Percentiles rank a stretch among this genome's conserved stretches.
These are phyloP conservation scores for Micrastur ruficollis DNA, from an alignment of 2,797 vertebrate species.

Conservation along the genomic window DNA sequence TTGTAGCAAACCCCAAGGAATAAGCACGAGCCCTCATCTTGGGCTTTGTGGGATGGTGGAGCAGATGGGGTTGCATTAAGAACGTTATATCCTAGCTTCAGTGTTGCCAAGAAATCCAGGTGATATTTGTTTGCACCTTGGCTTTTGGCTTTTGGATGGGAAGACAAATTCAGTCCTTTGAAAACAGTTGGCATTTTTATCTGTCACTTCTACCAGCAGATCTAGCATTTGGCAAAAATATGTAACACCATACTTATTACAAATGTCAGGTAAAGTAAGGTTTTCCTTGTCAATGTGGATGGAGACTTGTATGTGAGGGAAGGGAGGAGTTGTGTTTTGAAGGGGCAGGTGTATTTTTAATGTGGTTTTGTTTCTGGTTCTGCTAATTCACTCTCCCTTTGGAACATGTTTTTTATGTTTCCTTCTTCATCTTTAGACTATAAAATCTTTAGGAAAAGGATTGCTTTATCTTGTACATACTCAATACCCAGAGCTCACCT, in stretches of 20 bases:
- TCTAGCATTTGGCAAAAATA: not conserved
- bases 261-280: not conserved
- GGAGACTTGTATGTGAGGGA: not conserved
- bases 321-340: not conserved
- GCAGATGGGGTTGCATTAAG: not conserved
- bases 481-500: not conserved
- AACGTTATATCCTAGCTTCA: not conserved
- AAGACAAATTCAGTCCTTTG: not conserved
- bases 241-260: not conserved
- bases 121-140: not conserved
- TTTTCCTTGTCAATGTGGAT: not conserved
- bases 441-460: not conserved
- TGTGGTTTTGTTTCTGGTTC: not conserved
- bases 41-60: not conserved
- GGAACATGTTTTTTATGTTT: not conserved
- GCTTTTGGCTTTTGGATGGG: not conserved
- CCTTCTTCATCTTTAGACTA: not conserved
- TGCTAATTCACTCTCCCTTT: not conserved
- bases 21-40: not conserved
- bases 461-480: not conserved
- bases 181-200: not conserved
- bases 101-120: not conserved
- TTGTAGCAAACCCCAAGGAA: not conserved
- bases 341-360: not conserved
- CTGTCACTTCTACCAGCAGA: not conserved